Evolutionary conservation across 2,888 invertebrate species (phyloP).

Genomic region (Ernsta delagoae): DNA sequence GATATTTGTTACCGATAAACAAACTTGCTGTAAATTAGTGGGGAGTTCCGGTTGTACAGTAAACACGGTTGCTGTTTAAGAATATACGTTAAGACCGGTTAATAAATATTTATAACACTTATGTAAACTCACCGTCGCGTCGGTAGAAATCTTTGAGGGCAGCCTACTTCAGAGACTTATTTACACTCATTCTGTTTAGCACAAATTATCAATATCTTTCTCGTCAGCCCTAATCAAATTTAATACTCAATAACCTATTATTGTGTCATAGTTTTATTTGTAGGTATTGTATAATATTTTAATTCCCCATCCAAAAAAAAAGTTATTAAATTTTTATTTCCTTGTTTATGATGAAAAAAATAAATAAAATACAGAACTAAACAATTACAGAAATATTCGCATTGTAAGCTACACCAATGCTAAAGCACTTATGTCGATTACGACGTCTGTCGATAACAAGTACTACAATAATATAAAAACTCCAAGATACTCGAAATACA

Average conservation of each 20-base stretch:
- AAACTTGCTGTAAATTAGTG: slow-evolving; percentile 20
- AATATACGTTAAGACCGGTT: not conserved
- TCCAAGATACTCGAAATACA: not conserved
- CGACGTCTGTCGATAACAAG: not conserved
- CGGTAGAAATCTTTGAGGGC: not conserved
- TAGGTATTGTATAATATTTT: too few species aligned
- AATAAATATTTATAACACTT: not conserved
- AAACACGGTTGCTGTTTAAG: not conserved
- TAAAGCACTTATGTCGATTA: not conserved
- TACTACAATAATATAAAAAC: not conserved
- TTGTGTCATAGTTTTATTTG: too few species aligned
- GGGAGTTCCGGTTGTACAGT: slow-evolving; percentile 2
- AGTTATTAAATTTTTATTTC: not conserved
- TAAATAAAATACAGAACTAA: not conserved
- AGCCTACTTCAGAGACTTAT: not conserved
- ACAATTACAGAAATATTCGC: not conserved
- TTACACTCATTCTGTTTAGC: too few species aligned
- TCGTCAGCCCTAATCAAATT: too few species aligned
- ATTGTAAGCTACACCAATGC: not conserved
- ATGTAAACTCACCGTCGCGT: not conserved
- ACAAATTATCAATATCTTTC: too few species aligned
- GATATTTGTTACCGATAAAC: slow-evolving; percentile 27
- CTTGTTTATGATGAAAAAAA: not conserved
- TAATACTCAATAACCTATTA: too few species aligned
- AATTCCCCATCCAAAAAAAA: too few species aligned